phyloP scores from a whole-genome alignment of 2,888 invertebrate genomes.

The Agrilus mali region DNA sequence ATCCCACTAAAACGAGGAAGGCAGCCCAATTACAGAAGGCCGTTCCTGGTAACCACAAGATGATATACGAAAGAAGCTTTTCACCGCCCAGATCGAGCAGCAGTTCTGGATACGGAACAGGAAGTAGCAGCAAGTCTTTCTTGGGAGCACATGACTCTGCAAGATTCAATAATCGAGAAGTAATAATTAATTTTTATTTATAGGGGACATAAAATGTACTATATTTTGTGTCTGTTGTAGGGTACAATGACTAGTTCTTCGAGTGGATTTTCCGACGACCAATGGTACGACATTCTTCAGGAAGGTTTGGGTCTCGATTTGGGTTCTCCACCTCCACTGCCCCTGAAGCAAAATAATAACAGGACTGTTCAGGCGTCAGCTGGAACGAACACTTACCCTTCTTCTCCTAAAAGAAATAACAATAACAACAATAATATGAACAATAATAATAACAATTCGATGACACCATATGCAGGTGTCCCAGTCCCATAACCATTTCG shows the following conservation, averaged over 20 bases:
- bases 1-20: slow-evolving; percentile 33
- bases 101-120: slow-evolving; percentile 76
- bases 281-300: slow-evolving; percentile 46
- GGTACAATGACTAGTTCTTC: slow-evolving; percentile 50
- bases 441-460: slow-evolving; percentile 3
- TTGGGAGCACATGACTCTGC: slow-evolving; percentile 16
- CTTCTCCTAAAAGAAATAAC: slow-evolving; percentile 30
- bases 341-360: slow-evolving; percentile 28
- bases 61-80: slow-evolving; percentile 59
- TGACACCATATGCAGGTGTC: slow-evolving; percentile 23
- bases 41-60: slow-evolving; percentile 48
- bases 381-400: slow-evolving; percentile 29
- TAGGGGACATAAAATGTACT: not conserved
- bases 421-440: slow-evolving; percentile 6
- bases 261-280: slow-evolving; percentile 51
- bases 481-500: slow-evolving; percentile 29
- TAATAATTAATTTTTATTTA: slow-evolving; percentile 1
- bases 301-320: slow-evolving; percentile 36
- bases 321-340: slow-evolving; percentile 42
- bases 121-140: slow-evolving; percentile 42
- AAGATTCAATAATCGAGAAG: slow-evolving; percentile 15
- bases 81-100: slow-evolving; percentile 65
- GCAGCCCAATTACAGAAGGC: slow-evolving; percentile 37
- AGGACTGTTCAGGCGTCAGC: slow-evolving; percentile 6
- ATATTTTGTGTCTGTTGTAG: slow-evolving; percentile 27